These are phyloP conservation scores for Atethmia centrago DNA, from an alignment of 2,888 invertebrate species.

Conservation along the genomic window DNA sequence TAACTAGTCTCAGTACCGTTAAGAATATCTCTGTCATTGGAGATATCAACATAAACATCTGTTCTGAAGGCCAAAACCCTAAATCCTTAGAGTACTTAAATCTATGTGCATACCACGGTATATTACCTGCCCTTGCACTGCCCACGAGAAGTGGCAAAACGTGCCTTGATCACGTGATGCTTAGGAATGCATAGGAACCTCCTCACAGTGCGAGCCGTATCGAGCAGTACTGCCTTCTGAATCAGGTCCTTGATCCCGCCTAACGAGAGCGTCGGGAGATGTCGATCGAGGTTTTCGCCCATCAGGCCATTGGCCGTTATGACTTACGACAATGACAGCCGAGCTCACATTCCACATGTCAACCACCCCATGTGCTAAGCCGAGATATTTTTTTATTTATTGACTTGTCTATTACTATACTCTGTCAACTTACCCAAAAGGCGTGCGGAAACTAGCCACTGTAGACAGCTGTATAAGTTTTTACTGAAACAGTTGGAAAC, in stretches of 20 bases:
- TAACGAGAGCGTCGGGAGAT: not conserved
- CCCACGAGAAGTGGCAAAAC: no score
- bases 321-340: not conserved
- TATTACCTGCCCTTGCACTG: not conserved
- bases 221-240: not conserved
- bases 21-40: not conserved
- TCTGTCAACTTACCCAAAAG: not conserved
- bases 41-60: not conserved
- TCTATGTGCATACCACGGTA: not conserved
- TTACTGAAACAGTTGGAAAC: slow-evolving; percentile 19
- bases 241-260: not conserved
- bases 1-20: not conserved
- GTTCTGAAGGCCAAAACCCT: not conserved
- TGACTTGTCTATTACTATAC: not conserved
- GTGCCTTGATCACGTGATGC: no score
- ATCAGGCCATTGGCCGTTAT: not conserved
- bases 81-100: not conserved
- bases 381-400: not conserved
- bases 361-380: not conserved
- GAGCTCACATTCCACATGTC: not conserved
- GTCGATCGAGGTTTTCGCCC: not conserved
- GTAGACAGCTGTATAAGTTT: slow-evolving; percentile 24
- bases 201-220: not conserved
- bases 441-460: not conserved
- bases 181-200: no score